Base-by-base conservation (phyloP, 2,888 invertebrate species). In the Athrips mouffetella region DNA sequence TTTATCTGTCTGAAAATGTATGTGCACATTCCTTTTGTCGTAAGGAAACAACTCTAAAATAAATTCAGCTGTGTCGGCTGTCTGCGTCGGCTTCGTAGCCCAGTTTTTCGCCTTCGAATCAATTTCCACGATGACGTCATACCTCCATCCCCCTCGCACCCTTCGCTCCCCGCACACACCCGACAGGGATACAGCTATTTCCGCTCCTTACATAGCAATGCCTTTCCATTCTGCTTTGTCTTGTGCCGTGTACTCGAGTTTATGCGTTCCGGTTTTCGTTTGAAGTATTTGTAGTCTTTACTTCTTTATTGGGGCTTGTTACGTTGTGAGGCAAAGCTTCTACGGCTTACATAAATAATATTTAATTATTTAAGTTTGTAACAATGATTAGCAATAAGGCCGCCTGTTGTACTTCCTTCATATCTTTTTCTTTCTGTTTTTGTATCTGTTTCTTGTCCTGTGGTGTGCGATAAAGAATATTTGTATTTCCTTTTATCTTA, bases 121-220 rank as follows among this genome's bases (percentile, higher is more conserved):
- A 85, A 85, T 85, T 83, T 80, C 73, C 75, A 77, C 72, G 69
- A 72, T 85, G 82, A 85, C 83, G 83, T 82, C 83, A 80, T 71
- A 60, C 52, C 61, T 67, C 60, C 59, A 67, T 53, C 60, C 59
- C 62, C 61, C 70, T 54, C 53, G 53, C 57, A 54, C 50, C 58
- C 18, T 8, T 39, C 55, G 50, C 64, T 63, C 53, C 55, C 62
- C 62, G 60, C 67, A 62, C 62, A 62, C 66, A 65, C 67, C 67
- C 53, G 69, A 71, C 71, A 72, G 70, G 70, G 70, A 80, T 73
- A 73, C 63, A 67, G 70, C 76, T 72, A 76, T 79, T 80, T 80
- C 76, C 76, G 69, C 63, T 73, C 64, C 70, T 76, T 73, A 67
- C 67, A 70, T 65, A 73, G 70, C 65, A 61, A 64, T 67, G 67